A percentile compares a stretch with the other conserved stretches of the same genome.
These are phyloP conservation scores for Sycon ciliatum DNA, from an alignment of 37 sponge, comb jelly and placozoan species.

Conservation along the genomic window DNA sequence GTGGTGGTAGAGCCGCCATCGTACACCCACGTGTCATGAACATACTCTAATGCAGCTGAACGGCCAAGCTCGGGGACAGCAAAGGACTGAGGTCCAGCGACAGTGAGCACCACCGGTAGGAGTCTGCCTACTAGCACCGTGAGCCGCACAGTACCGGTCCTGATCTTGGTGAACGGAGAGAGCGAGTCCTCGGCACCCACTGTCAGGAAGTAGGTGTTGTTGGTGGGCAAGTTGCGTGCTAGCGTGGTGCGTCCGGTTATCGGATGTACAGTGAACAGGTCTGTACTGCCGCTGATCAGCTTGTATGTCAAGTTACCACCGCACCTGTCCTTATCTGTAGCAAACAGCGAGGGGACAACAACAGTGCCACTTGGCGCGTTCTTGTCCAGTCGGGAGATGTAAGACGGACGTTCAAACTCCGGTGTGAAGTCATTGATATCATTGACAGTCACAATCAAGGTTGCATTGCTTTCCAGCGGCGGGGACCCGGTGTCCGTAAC, in stretches of 20 bases:
- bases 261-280: not conserved
- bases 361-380: not conserved
- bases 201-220: not conserved
- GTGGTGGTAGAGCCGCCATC: too few relatives aligned
- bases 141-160: not conserved
- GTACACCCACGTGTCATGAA: not conserved
- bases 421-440: not conserved
- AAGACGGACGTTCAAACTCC: slow-evolving; percentile 2
- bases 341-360: not conserved
- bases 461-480: not conserved
- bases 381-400: slow-evolving; percentile 1
- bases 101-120: not conserved
- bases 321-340: slow-evolving; percentile 1
- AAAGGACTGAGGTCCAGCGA: not conserved
- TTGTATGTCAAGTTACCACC: not conserved
- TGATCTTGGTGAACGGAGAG: not conserved
- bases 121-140: not conserved
- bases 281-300: not conserved
- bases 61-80: not conserved
- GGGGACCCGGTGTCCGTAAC: not conserved
- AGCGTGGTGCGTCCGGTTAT: not conserved
- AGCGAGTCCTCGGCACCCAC: slow-evolving; percentile 1
- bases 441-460: not conserved
- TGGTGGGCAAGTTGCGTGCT: not conserved
- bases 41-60: not conserved